Base-by-base conservation (phyloP, 1,140 invertebrate genomes). In the Listronotus oregonensis region DNA sequence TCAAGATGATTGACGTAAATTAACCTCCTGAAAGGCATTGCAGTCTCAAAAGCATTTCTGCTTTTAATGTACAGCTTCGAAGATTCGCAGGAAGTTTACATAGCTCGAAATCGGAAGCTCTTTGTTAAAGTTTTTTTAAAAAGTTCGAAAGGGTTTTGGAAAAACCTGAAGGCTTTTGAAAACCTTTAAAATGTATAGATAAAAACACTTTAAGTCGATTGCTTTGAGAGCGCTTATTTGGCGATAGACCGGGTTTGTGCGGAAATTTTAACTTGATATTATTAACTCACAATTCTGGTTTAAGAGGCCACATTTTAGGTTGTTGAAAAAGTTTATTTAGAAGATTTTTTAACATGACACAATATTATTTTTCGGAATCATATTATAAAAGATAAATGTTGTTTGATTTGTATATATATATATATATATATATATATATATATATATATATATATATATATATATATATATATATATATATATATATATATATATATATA, bases 41-140 rank as follows among this genome's bases (percentile, higher is more conserved):
- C 11, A 37, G 15, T 54, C 34, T 54, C 34, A 32, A 54, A 54
- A 54, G 51, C 32, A 54, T 54, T 54, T 54, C 51, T 39, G 51
- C 50, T 37, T 54, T 32, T 54, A 54, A 54, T 32, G 51, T 54
- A 10, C 34, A 21, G 34, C 51, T 3, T 39, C 51, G 27, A 54
- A 39, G 34, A 54, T 39, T 54, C 14, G 12, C 31, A 54, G 34
- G 51, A 54, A 54, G 51, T 39, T 54, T 54, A 31, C 51, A 54
- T 54, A 54, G 32, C 27, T 54, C 51, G 15, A 18, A 37, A 54
- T 54, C 51, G 32, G 32, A 39, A 39, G 51, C 12, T 6, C n/a
- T 39, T 54, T 39, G 51, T 54, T 54, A 9, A 17, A 40, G 15
- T 54, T 54, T 54, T 11, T 14, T 47, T 10, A 32, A 51, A 6